Base-by-base conservation (phyloP, 2,113 vertebrate genomes). In the Cisticola juncidis region DNA sequence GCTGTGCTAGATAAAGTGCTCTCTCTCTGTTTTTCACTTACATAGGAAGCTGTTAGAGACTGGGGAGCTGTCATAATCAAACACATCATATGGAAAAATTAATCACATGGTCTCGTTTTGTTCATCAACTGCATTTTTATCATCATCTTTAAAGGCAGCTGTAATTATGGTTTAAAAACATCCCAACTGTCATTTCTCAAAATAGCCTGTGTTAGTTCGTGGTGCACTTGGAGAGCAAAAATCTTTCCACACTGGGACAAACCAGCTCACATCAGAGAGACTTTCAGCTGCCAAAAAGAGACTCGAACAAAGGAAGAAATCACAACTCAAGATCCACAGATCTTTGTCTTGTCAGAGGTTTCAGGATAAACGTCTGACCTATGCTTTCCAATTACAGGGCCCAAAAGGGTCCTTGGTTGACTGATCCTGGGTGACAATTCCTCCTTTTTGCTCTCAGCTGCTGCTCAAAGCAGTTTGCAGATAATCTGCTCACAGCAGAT, bases 11-110 rank as follows among this genome's bases (percentile, higher is more conserved):
- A 88, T 57, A 62, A 94, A 95, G 64, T 29, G 26, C 40, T 29
- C 24, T 31, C 36, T 86, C 40, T 68, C 61, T 87, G 35, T 42
- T 93, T 92, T 48, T 69, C 35, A 51, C 22, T 88, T 77, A 77
- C 38, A 69, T 48, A 60, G 57, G 77, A 95, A 92, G 86, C 92
- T 89, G 42, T 80, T 62, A 70, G 51, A 54, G 82, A 50, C 50
- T 35, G 70, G 71, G 92, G 71, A 90, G 66, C 73, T 95, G 81
- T 93, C 90, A 82, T 47, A 93, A 81, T 91, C 81, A 92, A 81
- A 93, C 72, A 88, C 18, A 11, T 91, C 88, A 85, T 48, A 81
- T 9, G 74, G 78, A 84, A 62, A 91, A 83, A 96, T 64, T 58
- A 87, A 92, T 92, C 89, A 90, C 23, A 14, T 90, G 85, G 45